Conservation (phyloP, 2,797 vertebrate species). For the Micromesistius poutassou region DNA sequence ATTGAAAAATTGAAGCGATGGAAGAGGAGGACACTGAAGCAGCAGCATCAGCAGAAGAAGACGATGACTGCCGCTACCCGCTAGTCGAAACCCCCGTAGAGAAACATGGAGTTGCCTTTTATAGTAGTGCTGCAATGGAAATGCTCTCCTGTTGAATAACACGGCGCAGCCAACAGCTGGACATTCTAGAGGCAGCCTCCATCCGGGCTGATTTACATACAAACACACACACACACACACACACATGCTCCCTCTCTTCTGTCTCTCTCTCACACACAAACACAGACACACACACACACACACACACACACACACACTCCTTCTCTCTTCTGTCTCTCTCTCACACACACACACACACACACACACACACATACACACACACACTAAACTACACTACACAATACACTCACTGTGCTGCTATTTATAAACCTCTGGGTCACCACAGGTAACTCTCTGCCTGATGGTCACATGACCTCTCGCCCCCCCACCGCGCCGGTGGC, state of each 20-base stretch:
- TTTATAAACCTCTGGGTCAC: slow-evolving; percentile 54
- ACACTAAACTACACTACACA: slow-evolving; percentile 23
- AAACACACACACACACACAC: neutral
- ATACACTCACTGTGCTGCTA: slow-evolving; percentile 37
- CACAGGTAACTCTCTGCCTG: slow-evolving; percentile 35
- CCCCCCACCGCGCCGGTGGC: slow-evolving; percentile 39
- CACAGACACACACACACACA: too few relatives aligned
- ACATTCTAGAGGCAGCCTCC: slow-evolving; percentile 42
- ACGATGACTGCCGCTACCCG: neutral
- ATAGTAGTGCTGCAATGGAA: slow-evolving; percentile 16
- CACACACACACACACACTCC: too few relatives aligned
- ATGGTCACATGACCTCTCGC: slow-evolving; percentile 52
- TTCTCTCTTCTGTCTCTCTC: too few relatives aligned
- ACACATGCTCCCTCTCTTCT: neutral
- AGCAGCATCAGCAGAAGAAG: neutral
- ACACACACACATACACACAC: too few relatives aligned
- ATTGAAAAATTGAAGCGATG: neutral
- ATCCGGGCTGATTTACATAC: neutral
- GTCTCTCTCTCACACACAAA: too few relatives aligned
- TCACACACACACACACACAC: too few relatives aligned
- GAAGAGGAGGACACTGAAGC: too few relatives aligned
- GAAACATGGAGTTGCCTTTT: neutral
- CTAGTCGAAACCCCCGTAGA: neutral
- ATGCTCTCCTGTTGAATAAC: slow-evolving; percentile 58
- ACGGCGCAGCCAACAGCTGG: slow-evolving; percentile 55